Conservation (phyloP, 2,797 vertebrate genomes). For the Pangasius djambal region DNA sequence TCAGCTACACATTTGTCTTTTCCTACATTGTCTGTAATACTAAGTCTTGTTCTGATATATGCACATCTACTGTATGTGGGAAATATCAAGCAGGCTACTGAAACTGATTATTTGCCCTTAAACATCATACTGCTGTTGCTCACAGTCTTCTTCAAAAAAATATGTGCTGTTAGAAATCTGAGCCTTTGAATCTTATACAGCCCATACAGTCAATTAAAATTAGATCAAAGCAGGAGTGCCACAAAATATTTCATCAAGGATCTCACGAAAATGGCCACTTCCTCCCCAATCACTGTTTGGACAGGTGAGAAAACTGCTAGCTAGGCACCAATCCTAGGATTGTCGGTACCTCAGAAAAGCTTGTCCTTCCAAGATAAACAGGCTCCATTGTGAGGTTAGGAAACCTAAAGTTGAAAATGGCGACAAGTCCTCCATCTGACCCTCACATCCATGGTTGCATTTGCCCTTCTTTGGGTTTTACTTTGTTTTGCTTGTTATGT, state of each 20-base stretch:
- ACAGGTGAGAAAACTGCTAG: conserved; percentile 84
- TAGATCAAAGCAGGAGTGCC: conserved; percentile 65
- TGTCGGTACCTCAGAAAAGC: conserved; percentile 65
- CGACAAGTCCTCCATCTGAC: conserved; percentile 66
- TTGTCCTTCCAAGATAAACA: conserved; percentile 73
- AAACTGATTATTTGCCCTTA: conserved; percentile 37
- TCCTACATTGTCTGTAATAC: neutral
- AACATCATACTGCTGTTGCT: conserved; percentile 35
- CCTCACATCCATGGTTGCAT: conserved; percentile 52
- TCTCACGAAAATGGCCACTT: conserved; percentile 72
- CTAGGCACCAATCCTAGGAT: conserved; percentile 68
- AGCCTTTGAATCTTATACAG: neutral
- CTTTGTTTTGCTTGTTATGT: conserved; percentile 22
- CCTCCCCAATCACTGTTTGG: conserved; percentile 72
- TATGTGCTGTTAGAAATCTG: neutral
- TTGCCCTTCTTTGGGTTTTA: neutral
- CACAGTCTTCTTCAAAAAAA: conserved; percentile 24
- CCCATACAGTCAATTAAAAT: conserved; percentile 61
- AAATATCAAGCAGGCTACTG: conserved; percentile 23
- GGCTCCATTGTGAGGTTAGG: conserved; percentile 59
- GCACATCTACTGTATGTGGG: conserved; percentile 21
- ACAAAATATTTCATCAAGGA: conserved; percentile 65
- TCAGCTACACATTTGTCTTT: neutral
- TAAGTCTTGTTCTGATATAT: conserved; percentile 14
- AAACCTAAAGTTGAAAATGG: conserved; percentile 60